phyloP scores from a whole-genome alignment of 2,888 invertebrate genomes.

The Parnassius apollo region DNA sequence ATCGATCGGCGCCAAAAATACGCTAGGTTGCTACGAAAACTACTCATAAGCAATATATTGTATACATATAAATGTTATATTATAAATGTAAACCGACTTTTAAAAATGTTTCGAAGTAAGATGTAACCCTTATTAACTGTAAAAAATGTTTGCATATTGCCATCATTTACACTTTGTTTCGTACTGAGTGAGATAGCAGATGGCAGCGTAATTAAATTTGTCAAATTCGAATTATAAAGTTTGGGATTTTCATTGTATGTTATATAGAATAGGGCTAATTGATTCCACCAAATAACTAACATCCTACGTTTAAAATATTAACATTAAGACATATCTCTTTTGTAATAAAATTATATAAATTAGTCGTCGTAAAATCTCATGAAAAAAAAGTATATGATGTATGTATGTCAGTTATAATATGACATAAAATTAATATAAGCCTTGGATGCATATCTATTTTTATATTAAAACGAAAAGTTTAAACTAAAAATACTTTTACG shows the following conservation, averaged over 20 bases:
- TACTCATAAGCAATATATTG: constrained; percentile 7
- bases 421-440: constrained; percentile 3
- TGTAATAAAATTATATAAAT: constrained; percentile 6
- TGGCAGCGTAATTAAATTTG: not conserved
- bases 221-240: constrained; percentile 6
- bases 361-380: not conserved
- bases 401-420: constrained; percentile 1
- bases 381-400: not conserved
- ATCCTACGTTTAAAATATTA: constrained; percentile 7
- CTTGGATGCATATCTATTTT: constrained; percentile 27
- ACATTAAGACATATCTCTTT: constrained; percentile 13
- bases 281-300: constrained; percentile 4
- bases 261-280: constrained; percentile 11
- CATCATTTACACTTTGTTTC: constrained; percentile 6
- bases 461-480: constrained; percentile 12
- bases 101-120: not conserved
- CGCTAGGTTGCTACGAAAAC: constrained; percentile 63
- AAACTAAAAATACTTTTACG: constrained; percentile 6
- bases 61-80: constrained; percentile 6
- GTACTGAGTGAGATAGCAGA: constrained; percentile 7
- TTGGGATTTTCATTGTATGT: constrained; percentile 11
- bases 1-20: constrained; percentile 94
- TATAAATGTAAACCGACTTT: constrained; percentile 1
- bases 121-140: not conserved
- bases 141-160: not conserved